Percentiles rank a stretch among this genome's conserved stretches.
phyloP scores from a whole-genome alignment of 1,140 invertebrate genomes.

The Drosophila gunungcola region DNA sequence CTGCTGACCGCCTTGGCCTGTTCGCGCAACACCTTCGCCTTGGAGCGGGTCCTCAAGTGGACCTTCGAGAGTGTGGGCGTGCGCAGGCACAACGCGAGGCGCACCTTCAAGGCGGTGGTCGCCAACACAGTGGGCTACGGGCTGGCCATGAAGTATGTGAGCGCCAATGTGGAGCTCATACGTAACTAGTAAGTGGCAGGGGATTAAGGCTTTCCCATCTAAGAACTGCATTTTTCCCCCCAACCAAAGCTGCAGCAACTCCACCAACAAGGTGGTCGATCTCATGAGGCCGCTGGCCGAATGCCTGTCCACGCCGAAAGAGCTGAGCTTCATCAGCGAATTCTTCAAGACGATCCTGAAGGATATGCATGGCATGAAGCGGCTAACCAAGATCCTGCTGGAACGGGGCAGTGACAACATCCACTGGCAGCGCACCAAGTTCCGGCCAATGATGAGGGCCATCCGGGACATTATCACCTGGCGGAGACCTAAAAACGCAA shows the following conservation, averaged over 20 bases:
- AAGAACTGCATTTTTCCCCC: neutral
- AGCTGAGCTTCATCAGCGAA: neutral
- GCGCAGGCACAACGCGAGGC: slow-evolving; percentile 3
- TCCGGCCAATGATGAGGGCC: neutral
- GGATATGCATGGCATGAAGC: neutral
- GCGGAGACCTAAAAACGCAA: neutral
- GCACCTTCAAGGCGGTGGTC: slow-evolving; percentile 1
- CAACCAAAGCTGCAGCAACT: slow-evolving; percentile 12
- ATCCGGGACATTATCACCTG: slow-evolving; percentile 3
- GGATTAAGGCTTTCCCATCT: neutral
- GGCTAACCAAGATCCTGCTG: neutral
- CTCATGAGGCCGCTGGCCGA: slow-evolving; percentile 5
- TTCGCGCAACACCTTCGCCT: neutral
- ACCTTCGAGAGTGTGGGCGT: neutral
- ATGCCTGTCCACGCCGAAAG: neutral
- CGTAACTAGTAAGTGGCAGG: slow-evolving; percentile 4
- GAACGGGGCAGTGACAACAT: slow-evolving; percentile 6
- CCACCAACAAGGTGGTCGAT: slow-evolving; percentile 1
- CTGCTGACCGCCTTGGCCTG: slow-evolving; percentile 10
- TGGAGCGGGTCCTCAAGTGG: neutral
- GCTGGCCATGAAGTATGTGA: neutral
- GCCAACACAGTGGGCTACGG: slow-evolving; percentile 1
- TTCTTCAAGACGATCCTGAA: neutral
- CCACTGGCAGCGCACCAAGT: slow-evolving; percentile 7
- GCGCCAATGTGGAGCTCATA: neutral